A percentile compares a stretch with the other conserved stretches of the same genome.
phyloP scores from a whole-genome alignment of 2,888 invertebrate genomes.

The Euspilapteryx auroguttella region DNA sequence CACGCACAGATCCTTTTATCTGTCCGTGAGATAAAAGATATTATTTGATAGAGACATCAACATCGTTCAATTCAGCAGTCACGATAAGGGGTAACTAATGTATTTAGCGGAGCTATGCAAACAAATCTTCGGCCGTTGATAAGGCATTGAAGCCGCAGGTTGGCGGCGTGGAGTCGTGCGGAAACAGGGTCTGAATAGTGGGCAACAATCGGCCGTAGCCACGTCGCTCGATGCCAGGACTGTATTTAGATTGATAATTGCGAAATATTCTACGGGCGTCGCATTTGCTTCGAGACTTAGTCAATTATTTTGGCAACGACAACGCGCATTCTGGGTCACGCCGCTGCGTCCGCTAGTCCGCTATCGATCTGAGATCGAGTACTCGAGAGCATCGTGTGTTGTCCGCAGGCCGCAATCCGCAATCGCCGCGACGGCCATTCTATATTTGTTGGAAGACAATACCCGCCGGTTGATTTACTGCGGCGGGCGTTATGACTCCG shows the following conservation, averaged over 20 bases:
- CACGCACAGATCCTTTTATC: background rate
- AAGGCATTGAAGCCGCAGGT: no score
- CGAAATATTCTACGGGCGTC: conserved; percentile 36
- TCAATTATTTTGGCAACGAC: conserved; percentile 52
- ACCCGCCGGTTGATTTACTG: conserved; percentile 20
- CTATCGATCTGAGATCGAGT: conserved; percentile 7
- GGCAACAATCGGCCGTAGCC: no score
- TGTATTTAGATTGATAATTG: conserved; percentile 41
- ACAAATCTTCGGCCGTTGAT: no score
- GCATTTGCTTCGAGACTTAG: conserved; percentile 29
- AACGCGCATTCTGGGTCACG: conserved; percentile 45
- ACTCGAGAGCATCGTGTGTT: conserved; percentile 2
- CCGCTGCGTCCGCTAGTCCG: no score
- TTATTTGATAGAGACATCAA: background rate
- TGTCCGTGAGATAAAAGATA: background rate
- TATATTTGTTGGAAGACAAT: conserved; percentile 22
- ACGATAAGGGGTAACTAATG: no score
- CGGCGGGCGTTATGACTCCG: conserved; percentile 6
- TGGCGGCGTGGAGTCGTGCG: no score
- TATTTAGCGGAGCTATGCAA: no score
- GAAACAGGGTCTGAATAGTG: no score
- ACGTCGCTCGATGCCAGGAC: conserved; percentile 7
- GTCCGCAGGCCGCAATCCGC: conserved; percentile 1
- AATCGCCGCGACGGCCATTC: conserved; percentile 2
- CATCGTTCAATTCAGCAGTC: background rate